Conservation (phyloP, 2,888 invertebrate genomes). For the Lasius fuliginosus region DNA sequence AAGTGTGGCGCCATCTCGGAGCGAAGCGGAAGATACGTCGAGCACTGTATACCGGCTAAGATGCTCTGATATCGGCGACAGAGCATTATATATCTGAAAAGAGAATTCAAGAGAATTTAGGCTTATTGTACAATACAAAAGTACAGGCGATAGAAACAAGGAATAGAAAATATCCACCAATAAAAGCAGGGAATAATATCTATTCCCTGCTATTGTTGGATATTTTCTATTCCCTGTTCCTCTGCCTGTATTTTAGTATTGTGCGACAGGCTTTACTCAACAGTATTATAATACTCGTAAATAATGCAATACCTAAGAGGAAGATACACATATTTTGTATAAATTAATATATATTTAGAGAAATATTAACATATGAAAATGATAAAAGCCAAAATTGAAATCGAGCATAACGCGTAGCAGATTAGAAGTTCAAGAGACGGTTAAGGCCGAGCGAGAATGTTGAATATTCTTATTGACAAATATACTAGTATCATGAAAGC, state of each 20-base stretch:
- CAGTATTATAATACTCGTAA: neutral
- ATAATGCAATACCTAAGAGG: neutral
- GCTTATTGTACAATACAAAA: too few species aligned
- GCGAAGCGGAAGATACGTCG: neutral
- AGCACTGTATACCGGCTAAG: neutral
- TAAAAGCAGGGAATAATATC: too few species aligned
- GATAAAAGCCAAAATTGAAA: neutral
- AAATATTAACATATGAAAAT: neutral
- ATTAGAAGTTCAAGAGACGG: neutral
- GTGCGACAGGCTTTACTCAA: neutral
- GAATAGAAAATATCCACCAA: too few species aligned
- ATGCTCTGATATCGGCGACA: neutral
- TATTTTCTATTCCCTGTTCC: too few species aligned
- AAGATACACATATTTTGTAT: neutral
- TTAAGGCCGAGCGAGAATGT: neutral
- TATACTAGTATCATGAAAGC: neutral
- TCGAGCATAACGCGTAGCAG: neutral
- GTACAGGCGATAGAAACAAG: too few species aligned
- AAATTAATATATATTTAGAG: neutral
- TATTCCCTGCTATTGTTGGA: too few species aligned
- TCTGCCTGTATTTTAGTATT: too few species aligned
- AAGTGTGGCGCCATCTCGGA: slow-evolving; percentile 5
- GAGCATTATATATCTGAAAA: neutral
- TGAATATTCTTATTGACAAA: neutral
- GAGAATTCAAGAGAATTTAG: neutral